A percentile compares a stretch with the other conserved stretches of the same genome.
Evolutionary conservation across 2,113 vertebrate genomes (phyloP).

Genomic region (Coryphaenoides rupestris): DNA sequence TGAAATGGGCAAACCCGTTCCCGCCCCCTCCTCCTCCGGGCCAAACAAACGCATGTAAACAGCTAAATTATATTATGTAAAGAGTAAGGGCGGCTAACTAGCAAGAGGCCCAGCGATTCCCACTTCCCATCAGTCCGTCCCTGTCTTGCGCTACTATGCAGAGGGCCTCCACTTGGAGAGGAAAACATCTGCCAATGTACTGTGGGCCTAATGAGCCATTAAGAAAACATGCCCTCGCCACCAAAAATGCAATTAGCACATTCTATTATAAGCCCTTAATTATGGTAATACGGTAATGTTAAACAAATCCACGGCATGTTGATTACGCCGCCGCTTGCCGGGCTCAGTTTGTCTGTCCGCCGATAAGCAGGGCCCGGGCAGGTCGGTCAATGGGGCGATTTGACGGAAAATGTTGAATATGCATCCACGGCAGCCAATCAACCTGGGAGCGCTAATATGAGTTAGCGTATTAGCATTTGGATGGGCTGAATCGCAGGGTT

Average conservation of each 20-base stretch:
- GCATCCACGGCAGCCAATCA: conserved; percentile 59
- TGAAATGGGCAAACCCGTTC: conserved; percentile 54
- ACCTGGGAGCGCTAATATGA: conserved; percentile 60
- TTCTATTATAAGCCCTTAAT: conserved; percentile 79
- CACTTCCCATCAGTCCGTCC: conserved; percentile 20
- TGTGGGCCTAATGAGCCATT: conserved; percentile 76
- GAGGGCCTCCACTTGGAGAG: conserved; percentile 49
- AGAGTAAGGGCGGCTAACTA: conserved; percentile 37
- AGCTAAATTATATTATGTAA: conserved; percentile 43
- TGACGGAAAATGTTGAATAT: conserved; percentile 69
- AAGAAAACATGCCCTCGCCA: conserved; percentile 74
- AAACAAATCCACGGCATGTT: conserved; percentile 77
- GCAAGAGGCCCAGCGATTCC: conserved; percentile 28
- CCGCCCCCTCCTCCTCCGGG: neutral
- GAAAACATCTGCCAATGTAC: conserved; percentile 77
- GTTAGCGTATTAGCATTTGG: conserved; percentile 63
- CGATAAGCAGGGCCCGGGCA: conserved; percentile 69
- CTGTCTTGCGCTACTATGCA: conserved; percentile 47
- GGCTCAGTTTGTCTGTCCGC: conserved; percentile 66
- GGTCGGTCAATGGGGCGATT: conserved; percentile 72
- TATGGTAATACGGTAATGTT: conserved; percentile 76
- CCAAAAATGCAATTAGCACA: conserved; percentile 81
- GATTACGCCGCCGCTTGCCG: conserved; percentile 62
- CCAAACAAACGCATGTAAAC: neutral
- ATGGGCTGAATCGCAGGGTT: conserved; percentile 57